phyloP scores from a whole-genome alignment of 2,113 vertebrate species.

The Apistogramma diplotaenia region DNA sequence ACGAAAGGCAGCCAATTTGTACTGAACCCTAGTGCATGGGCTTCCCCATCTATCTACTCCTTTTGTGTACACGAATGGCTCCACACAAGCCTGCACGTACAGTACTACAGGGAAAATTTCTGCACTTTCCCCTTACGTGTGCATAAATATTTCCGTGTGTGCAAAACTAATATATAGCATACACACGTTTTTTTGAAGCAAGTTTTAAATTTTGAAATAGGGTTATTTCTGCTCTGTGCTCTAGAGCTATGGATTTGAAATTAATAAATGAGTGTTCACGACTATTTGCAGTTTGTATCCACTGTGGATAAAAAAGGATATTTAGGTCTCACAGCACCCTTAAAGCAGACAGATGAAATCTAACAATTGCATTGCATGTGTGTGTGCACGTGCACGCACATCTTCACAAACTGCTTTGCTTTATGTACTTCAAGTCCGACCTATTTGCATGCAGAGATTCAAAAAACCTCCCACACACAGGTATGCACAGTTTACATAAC shows the following conservation, averaged over 20 bases:
- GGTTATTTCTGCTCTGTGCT: not conserved
- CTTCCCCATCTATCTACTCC: slow-evolving; percentile 31
- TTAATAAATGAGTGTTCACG: not conserved
- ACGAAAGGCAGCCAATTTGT: slow-evolving; percentile 55
- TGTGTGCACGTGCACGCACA: no score
- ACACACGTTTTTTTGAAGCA: not conserved
- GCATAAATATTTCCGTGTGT: slow-evolving; percentile 25
- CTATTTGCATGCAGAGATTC: not conserved
- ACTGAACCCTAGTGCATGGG: slow-evolving; percentile 33
- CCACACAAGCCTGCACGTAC: slow-evolving; percentile 6
- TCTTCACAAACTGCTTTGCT: not conserved
- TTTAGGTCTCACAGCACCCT: not conserved
- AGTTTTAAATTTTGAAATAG: not conserved
- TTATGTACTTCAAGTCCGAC: not conserved
- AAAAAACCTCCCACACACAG: not conserved
- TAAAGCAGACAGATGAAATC: not conserved
- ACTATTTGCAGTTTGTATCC: not conserved
- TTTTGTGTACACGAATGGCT: slow-evolving; percentile 15
- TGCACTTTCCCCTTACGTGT: slow-evolving; percentile 7
- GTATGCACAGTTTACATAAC: not conserved
- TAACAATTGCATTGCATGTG: not conserved
- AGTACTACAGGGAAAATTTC: not conserved
- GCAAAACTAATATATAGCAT: slow-evolving; percentile 5
- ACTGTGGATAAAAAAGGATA: not conserved
- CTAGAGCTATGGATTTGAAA: not conserved